Conservation (phyloP, 1,140 invertebrate genomes). For the Platyscapa corneri region DNA sequence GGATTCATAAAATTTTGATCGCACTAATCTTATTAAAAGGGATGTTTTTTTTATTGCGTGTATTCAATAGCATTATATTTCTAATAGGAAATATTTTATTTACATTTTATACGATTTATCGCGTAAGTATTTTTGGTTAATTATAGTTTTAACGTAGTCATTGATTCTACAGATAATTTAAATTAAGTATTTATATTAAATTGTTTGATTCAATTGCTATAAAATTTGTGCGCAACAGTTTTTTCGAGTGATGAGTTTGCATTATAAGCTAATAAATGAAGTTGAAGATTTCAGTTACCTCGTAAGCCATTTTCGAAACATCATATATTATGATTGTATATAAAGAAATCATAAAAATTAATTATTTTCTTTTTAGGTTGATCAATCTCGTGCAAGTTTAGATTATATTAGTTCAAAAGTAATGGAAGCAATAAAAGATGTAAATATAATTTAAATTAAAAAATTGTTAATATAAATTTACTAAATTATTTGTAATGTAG, state of each 20-base stretch:
- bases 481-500: neutral
- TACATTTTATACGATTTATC: conserved; percentile 59
- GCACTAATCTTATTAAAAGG: conserved; percentile 12
- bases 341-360: conserved; percentile 2
- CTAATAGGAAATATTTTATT: conserved; percentile 57
- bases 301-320: conserved; percentile 53
- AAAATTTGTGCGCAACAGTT: conserved; percentile 57
- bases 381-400: conserved; percentile 60
- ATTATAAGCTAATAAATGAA: conserved; percentile 62
- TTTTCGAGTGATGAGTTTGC: conserved; percentile 58
- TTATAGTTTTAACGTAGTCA: neutral
- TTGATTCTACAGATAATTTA: neutral
- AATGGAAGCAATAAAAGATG: conserved; percentile 62
- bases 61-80: conserved; percentile 61
- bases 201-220: neutral
- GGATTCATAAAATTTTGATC: neutral
- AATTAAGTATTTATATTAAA: neutral
- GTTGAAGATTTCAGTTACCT: conserved; percentile 59
- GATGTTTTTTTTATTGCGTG: conserved; percentile 59
- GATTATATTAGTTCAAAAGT: conserved; percentile 60
- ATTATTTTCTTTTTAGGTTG: conserved; percentile 54
- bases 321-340: neutral
- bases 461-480: neutral
- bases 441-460: conserved; percentile 36
- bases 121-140: conserved; percentile 57